Evolutionary conservation across 2,113 vertebrate species (phyloP), one percentile per base, ranked within the genome.

Genomic region (Scartelaos histophorus): DNA sequence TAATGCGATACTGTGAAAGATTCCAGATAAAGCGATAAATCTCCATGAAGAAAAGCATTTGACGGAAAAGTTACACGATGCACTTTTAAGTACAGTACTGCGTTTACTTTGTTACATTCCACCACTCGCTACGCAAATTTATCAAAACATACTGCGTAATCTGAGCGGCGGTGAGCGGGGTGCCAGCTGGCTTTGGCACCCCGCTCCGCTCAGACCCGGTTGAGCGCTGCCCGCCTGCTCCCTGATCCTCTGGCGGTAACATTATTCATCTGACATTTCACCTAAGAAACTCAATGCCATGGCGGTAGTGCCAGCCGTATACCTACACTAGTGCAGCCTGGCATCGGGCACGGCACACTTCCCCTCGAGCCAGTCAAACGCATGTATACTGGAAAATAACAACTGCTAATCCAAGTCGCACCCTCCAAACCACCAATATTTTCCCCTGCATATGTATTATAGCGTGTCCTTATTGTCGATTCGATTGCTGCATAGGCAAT

Each of bases 231-330:
- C 78, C 68, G 75, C 72, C 85, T 90, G 81, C 80, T 85, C 75
- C 82, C 80, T 90, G 86, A 87, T 87, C 82, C 82, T 64, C 82
- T 74, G 76, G 76, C 67, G 47, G 85, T 85, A 89, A 85, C 86
- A 75, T 78, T 76, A 86, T 82, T 90, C 71, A 77, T 73, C 83
- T 82, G 90, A 88, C 87, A 88, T 90, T 89, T 89, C 71, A 75
- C 46, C 61, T 67, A 53, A 72, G 85, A 85, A 90, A 85, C 75
- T 62, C 76, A 78, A 91, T 75, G 71, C 82, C 66, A 17, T 43
- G 57, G 3, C 25, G 64, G 38, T 16, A 19, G 60, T 75, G 85
- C 84, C 86, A 85, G 82, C 10, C 19, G 9, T 56, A 86, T 87
- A 85, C 80, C 87, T 72, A 22, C n/a, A 56, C n/a, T 84, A 86